Conservation (phyloP, 2,888 invertebrate genomes). For the Hypercompe scribonia region DNA sequence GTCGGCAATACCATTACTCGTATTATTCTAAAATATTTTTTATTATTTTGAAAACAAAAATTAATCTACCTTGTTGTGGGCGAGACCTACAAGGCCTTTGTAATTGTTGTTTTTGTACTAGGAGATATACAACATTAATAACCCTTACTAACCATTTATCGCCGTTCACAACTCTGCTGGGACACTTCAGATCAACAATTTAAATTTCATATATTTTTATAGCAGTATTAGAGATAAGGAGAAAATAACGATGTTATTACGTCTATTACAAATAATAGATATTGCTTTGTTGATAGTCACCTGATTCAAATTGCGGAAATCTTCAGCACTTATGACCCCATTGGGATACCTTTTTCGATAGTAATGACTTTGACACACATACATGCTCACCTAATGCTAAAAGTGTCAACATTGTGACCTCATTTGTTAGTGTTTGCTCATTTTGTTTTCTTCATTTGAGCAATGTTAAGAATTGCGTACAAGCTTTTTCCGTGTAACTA, state of each 20-base stretch:
- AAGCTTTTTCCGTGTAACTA: too few relatives aligned
- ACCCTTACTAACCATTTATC: constrained; percentile 22
- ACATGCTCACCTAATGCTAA: constrained; percentile 5
- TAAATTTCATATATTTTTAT: constrained; percentile 45
- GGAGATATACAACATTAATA: too few relatives aligned
- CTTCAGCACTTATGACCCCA: constrained; percentile 30
- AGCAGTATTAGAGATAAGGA: constrained; percentile 23
- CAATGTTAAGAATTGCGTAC: neutral
- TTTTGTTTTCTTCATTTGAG: neutral
- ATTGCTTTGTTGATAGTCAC: constrained; percentile 31
- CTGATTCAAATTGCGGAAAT: constrained; percentile 38
- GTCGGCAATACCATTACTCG: too few relatives aligned
- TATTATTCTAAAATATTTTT: too few relatives aligned
- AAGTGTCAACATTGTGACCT: neutral
- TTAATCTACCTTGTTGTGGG: neutral
- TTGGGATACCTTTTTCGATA: constrained; percentile 31
- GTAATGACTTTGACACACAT: constrained; percentile 26
- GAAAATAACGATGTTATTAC: constrained; percentile 37
- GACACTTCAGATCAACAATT: constrained; percentile 21
- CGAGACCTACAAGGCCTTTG: neutral
- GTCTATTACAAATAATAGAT: constrained; percentile 33
- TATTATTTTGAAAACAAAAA: neutral
- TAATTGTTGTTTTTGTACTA: too few relatives aligned
- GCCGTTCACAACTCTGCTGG: constrained; percentile 25
- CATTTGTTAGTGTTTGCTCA: neutral